A percentile compares a stretch with the other conserved stretches of the same genome.
Conservation (phyloP, 2,113 vertebrate genomes). For the Phocoena sinus region DNA sequence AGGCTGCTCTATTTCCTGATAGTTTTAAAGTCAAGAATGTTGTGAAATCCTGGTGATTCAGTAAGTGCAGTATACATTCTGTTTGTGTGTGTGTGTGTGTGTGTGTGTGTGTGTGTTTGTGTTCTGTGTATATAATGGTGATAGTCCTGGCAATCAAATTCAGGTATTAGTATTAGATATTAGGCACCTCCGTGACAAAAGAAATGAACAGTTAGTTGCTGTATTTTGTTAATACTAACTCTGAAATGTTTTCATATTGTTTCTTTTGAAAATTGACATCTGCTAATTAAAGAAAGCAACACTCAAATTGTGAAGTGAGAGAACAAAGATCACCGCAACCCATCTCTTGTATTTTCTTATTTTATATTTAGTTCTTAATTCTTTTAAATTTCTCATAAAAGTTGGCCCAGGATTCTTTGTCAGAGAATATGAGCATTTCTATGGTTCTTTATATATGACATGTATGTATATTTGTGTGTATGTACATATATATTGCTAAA, state of each 20-base stretch:
- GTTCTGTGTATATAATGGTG: neutral
- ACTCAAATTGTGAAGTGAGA: neutral
- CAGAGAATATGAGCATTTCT: neutral
- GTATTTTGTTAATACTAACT: conserved; percentile 14
- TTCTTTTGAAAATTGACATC: neutral
- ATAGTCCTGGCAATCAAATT: neutral
- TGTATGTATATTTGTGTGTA: neutral
- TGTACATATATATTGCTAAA: neutral
- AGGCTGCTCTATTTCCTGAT: conserved; percentile 45
- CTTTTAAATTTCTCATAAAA: neutral
- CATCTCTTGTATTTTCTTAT: neutral
- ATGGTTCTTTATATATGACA: neutral
- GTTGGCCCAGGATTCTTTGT: neutral
- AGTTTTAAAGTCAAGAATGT: conserved; percentile 41
- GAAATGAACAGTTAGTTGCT: neutral
- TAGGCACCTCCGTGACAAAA: neutral
- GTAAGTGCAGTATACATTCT: neutral
- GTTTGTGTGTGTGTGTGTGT: neutral
- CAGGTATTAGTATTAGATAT: neutral
- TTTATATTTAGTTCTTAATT: neutral
- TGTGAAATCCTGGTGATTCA: conserved; percentile 2
- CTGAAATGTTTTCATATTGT: conserved; percentile 25
- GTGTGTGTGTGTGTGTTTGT: neutral
- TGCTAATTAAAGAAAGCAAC: neutral
- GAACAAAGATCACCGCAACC: neutral